Evolutionary conservation across 2,797 vertebrate genomes (phyloP), one percentile per base, ranked within the genome.

Genomic region (Amblyopsis hoosieri): DNA sequence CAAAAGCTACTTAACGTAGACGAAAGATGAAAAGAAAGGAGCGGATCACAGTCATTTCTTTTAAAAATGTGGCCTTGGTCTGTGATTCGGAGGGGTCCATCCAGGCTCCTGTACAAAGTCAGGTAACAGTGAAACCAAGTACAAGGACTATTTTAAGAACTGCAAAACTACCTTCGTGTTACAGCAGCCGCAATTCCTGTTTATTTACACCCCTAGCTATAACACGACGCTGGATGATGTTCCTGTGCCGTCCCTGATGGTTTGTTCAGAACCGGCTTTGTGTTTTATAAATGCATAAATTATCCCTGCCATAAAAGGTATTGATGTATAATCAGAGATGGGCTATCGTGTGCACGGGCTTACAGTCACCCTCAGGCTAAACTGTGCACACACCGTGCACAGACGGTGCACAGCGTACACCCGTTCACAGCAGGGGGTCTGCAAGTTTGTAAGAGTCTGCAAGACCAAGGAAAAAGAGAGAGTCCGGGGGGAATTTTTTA

Each of bases 251-350:
- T 84, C 85, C 82, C 81, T 1, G 57, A 84, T 70, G 85, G 78
- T 86, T 89, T 76, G 75, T 85, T 88, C 67, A 81, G 81, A 90
- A 88, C 69, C 75, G 83, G 84, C 87, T 87, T 90, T 90, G 83
- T 88, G 83, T 89, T 91, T 86, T 86, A 83, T 84, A 88, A 87
- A 81, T 75, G 84, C 89, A 91, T 90, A 90, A 86, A 90, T 92
- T 90, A 88, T 86, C 75, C 74, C 80, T 72, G 83, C 79, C 86
- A 89, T 84, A 86, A 85, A 29, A 88, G 83, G 80, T 88, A 89
- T 81, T 87, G 90, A 91, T 89, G 90, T 90, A 86, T 84, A 89
- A 91, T 92, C 84, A 91, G 85, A 90, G 69, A 86, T 71, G 70
- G 85, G 75, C 80, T 82, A 87, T 83, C 53, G 77, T 83, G 70